Percentiles rank a stretch among this genome's conserved stretches.
Conservation (phyloP, 1,140 invertebrate species). For the Drosophila bocqueti region DNA sequence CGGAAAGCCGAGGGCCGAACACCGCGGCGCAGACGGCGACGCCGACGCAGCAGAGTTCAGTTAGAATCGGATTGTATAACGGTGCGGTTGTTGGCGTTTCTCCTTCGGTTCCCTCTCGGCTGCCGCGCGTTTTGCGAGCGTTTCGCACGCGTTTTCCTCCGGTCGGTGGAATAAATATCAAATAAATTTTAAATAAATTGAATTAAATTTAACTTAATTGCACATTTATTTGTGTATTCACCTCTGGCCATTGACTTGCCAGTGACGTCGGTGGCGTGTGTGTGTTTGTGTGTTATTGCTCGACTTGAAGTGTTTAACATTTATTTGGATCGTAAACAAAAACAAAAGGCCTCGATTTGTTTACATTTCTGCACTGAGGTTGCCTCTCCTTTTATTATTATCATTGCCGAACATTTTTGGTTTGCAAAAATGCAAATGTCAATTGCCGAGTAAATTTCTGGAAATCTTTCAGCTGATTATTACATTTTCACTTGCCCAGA, state of each 20-base stretch:
- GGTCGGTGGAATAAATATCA: slow-evolving; percentile 38
- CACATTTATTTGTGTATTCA: slow-evolving; percentile 29
- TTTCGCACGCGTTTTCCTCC: slow-evolving; percentile 58
- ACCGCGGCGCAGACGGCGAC: slow-evolving; percentile 51
- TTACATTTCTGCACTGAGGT: slow-evolving; percentile 37
- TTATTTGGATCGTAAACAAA: slow-evolving; percentile 47
- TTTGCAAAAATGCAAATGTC: slow-evolving; percentile 57
- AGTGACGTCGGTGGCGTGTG: slow-evolving; percentile 34
- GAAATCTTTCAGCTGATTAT: slow-evolving; percentile 10
- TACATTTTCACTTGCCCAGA: slow-evolving; percentile 4
- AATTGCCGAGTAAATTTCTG: slow-evolving; percentile 31
- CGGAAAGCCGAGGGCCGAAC: slow-evolving; percentile 16
- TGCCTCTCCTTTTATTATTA: slow-evolving; percentile 37
- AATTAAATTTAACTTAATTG: slow-evolving; percentile 56
- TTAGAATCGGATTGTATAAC: slow-evolving; percentile 74
- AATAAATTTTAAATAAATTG: slow-evolving; percentile 55
- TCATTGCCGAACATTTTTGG: slow-evolving; percentile 31
- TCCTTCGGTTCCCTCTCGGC: slow-evolving; percentile 17
- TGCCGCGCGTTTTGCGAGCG: slow-evolving; percentile 43
- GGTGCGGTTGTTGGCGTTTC: slow-evolving; percentile 63
- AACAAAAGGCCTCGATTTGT: slow-evolving; percentile 42
- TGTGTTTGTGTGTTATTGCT: slow-evolving; percentile 37
- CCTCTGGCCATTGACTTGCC: slow-evolving; percentile 36
- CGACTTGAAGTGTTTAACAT: slow-evolving; percentile 60
- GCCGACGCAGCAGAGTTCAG: slow-evolving; percentile 71